Conservation (phyloP, 2,797 vertebrate genomes). For the Zonotrichia albicollis region DNA sequence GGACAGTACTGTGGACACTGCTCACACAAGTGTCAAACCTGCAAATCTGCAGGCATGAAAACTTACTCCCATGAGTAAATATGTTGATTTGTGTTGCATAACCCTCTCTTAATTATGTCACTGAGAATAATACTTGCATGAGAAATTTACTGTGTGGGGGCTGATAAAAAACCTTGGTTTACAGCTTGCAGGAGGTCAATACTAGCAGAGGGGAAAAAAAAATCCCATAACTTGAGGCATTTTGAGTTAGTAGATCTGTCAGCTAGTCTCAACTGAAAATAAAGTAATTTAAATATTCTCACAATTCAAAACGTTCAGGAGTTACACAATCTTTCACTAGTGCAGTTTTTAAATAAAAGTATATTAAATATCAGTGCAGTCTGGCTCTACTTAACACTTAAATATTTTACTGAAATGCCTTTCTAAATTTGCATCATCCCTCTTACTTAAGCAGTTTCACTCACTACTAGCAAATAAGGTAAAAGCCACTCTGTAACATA, state of each 20-base stretch:
- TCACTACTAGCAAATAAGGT: neutral
- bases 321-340: neutral
- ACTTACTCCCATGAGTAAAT: neutral
- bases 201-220: neutral
- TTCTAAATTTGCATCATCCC: slow-evolving; percentile 22
- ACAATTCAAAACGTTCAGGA: neutral
- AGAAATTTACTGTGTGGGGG: neutral
- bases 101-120: slow-evolving; percentile 7
- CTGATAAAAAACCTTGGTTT: neutral
- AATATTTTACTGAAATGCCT: neutral
- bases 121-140: neutral
- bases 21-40: neutral
- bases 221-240: neutral
- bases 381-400: slow-evolving; percentile 6
- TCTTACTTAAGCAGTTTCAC: neutral
- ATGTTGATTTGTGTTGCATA: slow-evolving; percentile 8
- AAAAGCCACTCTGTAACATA: neutral
- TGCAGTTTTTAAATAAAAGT: neutral
- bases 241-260: neutral
- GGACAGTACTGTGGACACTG: neutral
- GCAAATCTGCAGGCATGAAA: neutral
- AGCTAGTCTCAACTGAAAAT: neutral
- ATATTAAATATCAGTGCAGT: slow-evolving; percentile 28
- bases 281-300: slow-evolving; percentile 20
- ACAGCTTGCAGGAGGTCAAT: neutral